Evolutionary conservation across 2,797 vertebrate species (phyloP).

Genomic region (Lacerta bilineata): DNA sequence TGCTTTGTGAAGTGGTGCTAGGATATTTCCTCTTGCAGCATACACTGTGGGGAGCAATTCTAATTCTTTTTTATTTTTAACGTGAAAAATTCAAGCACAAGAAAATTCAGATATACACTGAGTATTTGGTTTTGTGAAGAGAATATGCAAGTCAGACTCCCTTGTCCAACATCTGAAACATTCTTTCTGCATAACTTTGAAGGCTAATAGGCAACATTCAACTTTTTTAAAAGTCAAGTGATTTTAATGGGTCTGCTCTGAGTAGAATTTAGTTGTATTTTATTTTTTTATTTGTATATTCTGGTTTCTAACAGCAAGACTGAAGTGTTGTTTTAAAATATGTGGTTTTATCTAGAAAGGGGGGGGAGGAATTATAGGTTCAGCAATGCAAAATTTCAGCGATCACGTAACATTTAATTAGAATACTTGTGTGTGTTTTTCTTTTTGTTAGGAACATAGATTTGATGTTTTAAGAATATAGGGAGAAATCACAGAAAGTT

Average conservation of each 20-base stretch:
- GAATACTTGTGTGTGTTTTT: conserved; percentile 10
- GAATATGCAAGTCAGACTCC: not conserved
- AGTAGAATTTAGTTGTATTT: not conserved
- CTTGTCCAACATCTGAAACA: rapidly evolving
- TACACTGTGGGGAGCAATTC: not conserved
- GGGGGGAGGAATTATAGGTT: conserved; percentile 51
- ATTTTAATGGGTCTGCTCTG: no score
- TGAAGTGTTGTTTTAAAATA: conserved; percentile 23
- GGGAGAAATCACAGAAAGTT: conserved; percentile 36
- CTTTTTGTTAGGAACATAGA: not conserved
- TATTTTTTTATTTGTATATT: conserved; percentile 10
- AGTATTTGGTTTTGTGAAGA: conserved; percentile 10
- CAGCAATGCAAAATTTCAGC: conserved; percentile 54
- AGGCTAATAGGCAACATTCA: no score
- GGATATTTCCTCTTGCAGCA: not conserved
- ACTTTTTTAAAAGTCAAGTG: no score
- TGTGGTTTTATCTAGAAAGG: conserved; percentile 39
- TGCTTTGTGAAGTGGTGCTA: not conserved
- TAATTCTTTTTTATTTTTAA: not conserved
- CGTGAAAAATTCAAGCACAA: not conserved
- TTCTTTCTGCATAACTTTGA: not conserved
- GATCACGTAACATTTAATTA: conserved; percentile 11
- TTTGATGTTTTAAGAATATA: not conserved
- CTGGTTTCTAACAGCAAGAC: not conserved
- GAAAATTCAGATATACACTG: not conserved